phyloP scores from a whole-genome alignment of 2,113 vertebrate genomes.

The Hemiscyllium ocellatum region DNA sequence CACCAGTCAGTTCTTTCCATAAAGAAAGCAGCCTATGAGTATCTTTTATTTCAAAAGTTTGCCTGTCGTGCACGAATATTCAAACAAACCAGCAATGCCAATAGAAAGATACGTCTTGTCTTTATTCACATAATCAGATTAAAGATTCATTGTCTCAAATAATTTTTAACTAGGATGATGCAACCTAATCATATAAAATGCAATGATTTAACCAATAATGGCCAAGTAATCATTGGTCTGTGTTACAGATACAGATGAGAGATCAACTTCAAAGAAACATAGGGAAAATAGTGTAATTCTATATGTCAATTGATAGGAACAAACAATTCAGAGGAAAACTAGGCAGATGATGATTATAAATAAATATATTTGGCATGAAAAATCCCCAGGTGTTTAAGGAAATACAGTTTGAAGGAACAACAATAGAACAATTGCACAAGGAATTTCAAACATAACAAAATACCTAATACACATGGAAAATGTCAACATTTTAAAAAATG shows the following conservation, averaged over 20 bases:
- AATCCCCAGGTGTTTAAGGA: background rate
- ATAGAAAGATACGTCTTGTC: too few relatives aligned
- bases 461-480: background rate
- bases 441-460: background rate
- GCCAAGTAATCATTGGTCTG: background rate
- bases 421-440: background rate
- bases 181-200: background rate
- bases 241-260: background rate
- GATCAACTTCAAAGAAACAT: background rate
- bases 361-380: background rate
- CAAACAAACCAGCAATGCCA: too few relatives aligned
- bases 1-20: too few relatives aligned
- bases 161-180: background rate
- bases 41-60: too few relatives aligned
- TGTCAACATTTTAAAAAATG: background rate
- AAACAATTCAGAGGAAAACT: background rate
- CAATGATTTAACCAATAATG: background rate
- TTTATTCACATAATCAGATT: too few relatives aligned
- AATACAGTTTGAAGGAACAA: background rate
- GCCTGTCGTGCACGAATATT: too few relatives aligned
- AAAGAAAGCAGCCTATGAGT: too few relatives aligned
- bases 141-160: background rate
- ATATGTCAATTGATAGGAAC: background rate
- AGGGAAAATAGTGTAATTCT: background rate
- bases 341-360: background rate